phyloP scores from a whole-genome alignment of 2,113 vertebrate species.

The Siniperca chuatsi region DNA sequence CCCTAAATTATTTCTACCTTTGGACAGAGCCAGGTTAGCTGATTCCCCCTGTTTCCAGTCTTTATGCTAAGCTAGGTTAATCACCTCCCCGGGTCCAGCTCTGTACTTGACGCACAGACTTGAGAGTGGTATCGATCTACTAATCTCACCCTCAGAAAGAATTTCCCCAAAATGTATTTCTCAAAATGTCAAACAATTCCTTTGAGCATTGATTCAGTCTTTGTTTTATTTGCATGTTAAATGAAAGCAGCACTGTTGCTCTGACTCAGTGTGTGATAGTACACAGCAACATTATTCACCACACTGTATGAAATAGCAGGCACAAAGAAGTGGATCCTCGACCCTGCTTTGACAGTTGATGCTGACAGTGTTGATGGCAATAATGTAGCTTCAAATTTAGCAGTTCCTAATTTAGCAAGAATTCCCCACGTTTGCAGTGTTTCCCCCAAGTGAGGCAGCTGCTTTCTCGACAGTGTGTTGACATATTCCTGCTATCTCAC shows the following conservation, averaged over 20 bases:
- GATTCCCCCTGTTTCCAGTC: background rate
- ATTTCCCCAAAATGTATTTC: background rate
- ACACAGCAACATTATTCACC: background rate
- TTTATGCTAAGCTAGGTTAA: background rate
- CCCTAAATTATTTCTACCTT: background rate
- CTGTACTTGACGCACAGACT: background rate
- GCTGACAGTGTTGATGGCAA: background rate
- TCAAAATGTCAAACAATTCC: background rate
- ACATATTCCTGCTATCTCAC: slow-evolving; percentile 9
- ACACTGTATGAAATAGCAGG: background rate
- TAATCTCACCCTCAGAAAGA: background rate
- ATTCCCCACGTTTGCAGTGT: slow-evolving; percentile 2
- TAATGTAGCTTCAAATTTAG: background rate
- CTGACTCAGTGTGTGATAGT: background rate
- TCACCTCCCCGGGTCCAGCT: background rate
- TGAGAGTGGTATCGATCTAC: background rate
- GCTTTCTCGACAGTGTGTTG: slow-evolving; percentile 10
- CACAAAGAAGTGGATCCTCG: background rate
- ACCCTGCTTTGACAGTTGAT: background rate
- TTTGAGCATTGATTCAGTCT: background rate
- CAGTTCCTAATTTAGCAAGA: background rate
- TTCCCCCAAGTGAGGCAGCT: slow-evolving; percentile 19
- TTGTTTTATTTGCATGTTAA: background rate
- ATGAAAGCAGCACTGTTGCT: background rate
- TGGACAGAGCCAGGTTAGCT: too few relatives aligned